Evolutionary conservation across 2,888 invertebrate species (phyloP), one percentile per base, ranked within the genome.

Genomic region (Vanessa cardui): DNA sequence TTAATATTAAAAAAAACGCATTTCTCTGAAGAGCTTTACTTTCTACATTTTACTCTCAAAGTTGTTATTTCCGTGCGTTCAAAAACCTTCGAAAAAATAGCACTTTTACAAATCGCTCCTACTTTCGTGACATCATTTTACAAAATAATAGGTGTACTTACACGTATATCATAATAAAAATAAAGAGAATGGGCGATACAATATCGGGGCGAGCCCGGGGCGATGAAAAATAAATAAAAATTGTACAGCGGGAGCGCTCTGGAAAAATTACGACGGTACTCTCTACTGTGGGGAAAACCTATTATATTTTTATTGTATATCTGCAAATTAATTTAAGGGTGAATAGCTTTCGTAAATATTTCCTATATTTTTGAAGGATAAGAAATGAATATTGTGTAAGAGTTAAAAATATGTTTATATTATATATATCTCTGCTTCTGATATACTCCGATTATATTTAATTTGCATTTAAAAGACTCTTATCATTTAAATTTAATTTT

Each of bases 141-240:
- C 86, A 87, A 87, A 85, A 85, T 86, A 86, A 88, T 86, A 85
- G 84, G 72, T 66, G 65, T 66, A 66, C 77, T 79, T 81, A 87
- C 87, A 87, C 87, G 83, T 83, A 80, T 79, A 82, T 83, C 80
- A 85, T 85, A 88, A 88, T 89, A 89, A 88, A 89, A 89, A 86
- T 87, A 85, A 87, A 86, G 84, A 87, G 87, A 90, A 87, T 84
- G 85, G 80, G 80, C 84, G 84, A 88, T 88, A 88, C 89, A 83
- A 89, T 87, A 86, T 86, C 85, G 85, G 80, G 80, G 78, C 75
- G 66, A 77, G 80, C 85, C 89, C 74, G 77, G 79, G 84, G 90
- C 90, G 86, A 90, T 90, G 91, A 89, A 90, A 90, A 88, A 91
- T 91, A 92, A 90, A 92, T 91, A 92, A 90, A 90, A 89, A 81